Percentiles rank a stretch among this genome's conserved stretches.
These are phyloP conservation scores for Matsumurasca onukii DNA, from an alignment of 1,140 invertebrate genomes.

Conservation along the genomic window DNA sequence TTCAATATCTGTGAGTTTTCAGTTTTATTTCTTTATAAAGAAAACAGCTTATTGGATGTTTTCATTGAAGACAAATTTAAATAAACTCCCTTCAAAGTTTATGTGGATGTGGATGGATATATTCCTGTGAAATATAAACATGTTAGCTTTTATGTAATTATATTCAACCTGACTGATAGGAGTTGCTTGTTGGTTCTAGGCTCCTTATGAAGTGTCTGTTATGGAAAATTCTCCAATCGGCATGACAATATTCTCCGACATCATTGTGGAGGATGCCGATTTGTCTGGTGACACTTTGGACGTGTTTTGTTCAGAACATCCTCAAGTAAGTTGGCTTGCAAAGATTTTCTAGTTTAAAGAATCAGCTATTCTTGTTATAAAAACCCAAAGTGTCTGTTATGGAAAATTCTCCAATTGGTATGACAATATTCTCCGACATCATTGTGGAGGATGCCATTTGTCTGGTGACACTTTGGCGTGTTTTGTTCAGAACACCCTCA, in stretches of 20 bases:
- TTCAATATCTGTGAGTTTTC: no score
- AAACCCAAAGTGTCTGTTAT: constrained; percentile 70
- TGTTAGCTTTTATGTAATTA: no score
- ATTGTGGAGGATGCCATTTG: constrained; percentile 71
- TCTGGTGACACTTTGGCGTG: constrained; percentile 78
- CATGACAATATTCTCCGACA: constrained; percentile 69
- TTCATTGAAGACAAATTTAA: no score
- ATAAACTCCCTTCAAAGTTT: no score
- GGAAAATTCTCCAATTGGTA: constrained; percentile 74
- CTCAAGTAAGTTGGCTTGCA: constrained; percentile 54
- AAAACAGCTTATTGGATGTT: no score
- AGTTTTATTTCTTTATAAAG: no score
- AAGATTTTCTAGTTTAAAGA: no score
- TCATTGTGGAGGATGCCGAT: constrained; percentile 75
- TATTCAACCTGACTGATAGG: background rate
- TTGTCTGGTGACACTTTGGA: constrained; percentile 76
- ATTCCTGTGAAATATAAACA: no score
- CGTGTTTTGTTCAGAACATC: constrained; percentile 64
- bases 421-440: constrained; percentile 71
- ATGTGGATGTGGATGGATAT: no score
- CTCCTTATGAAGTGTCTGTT: constrained; percentile 76
- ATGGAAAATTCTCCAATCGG: constrained; percentile 74
- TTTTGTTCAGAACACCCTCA: constrained; percentile 61
- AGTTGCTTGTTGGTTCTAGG: constrained; percentile 50
- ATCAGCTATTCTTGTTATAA: no score